These are phyloP conservation scores for Apis cerana DNA, from an alignment of 1,140 invertebrate species.

Conservation along the genomic window DNA sequence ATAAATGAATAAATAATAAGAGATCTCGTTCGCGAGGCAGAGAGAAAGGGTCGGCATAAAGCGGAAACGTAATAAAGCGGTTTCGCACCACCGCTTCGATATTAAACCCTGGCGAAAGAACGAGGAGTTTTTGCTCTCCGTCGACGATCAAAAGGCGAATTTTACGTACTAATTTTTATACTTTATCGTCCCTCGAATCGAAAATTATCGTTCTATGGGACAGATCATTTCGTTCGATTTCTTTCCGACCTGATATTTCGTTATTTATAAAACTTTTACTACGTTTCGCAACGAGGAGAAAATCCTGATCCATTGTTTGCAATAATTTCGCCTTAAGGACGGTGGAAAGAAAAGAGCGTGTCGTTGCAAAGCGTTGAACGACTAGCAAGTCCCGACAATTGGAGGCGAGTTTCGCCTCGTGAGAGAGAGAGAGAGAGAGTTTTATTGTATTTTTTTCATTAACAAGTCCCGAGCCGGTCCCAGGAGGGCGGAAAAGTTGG, in stretches of 20 bases:
- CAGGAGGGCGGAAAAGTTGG: conserved; percentile 72
- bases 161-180: conserved; percentile 10
- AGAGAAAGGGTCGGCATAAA: conserved; percentile 63
- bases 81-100: conserved; percentile 68
- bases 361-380: conserved; percentile 46
- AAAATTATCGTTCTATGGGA: too few relatives aligned
- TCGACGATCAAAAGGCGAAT: conserved; percentile 30
- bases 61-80: conserved; percentile 69
- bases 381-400: conserved; percentile 59
- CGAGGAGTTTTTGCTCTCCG: conserved; percentile 47
- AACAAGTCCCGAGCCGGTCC: conserved; percentile 75
- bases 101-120: conserved; percentile 64
- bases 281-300: neutral
- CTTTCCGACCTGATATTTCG: too few relatives aligned
- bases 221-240: too few relatives aligned
- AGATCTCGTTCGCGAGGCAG: conserved; percentile 53
- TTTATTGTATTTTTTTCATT: conserved; percentile 81
- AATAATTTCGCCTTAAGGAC: conserved; percentile 43
- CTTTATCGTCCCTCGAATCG: neutral
- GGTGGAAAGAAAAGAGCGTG: conserved; percentile 36
- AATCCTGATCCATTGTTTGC: neutral
- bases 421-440: conserved; percentile 55
- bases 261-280: neutral
- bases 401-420: conserved; percentile 59
- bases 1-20: conserved; percentile 74